phyloP scores from a whole-genome alignment of 2,888 invertebrate species.

The Isoperla grammatica region DNA sequence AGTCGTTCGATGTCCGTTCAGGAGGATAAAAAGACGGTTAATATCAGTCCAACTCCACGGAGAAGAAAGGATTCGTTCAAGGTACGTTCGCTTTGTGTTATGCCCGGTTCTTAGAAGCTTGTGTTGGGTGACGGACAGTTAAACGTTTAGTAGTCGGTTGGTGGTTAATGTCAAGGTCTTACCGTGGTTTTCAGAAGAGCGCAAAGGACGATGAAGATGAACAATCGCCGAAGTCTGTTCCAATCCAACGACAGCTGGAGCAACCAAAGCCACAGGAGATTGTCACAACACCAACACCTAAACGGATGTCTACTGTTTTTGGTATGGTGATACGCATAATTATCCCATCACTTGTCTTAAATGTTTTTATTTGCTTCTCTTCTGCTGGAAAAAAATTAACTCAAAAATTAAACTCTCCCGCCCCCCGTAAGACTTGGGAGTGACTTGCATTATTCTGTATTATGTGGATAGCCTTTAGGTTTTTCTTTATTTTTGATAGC shows the following conservation, averaged over 20 bases:
- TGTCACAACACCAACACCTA: constrained; percentile 57
- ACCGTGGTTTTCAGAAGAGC: not conserved
- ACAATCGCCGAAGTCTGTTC: constrained; percentile 33
- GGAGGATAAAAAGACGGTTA: constrained; percentile 39
- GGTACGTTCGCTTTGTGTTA: not conserved
- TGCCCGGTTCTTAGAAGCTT: not conserved
- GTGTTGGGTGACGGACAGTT: not conserved
- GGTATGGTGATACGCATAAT: too few species aligned
- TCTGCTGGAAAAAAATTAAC: too few species aligned
- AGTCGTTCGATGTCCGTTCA: constrained; percentile 63
- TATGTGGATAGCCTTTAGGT: too few species aligned
- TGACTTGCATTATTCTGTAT: too few species aligned
- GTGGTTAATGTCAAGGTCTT: not conserved
- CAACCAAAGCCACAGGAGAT: constrained; percentile 42
- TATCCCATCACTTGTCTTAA: too few species aligned
- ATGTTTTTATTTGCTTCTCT: too few species aligned
- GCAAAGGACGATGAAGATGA: constrained; percentile 44
- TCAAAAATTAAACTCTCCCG: too few species aligned
- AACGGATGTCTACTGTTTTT: constrained; percentile 80
- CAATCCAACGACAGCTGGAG: constrained; percentile 47
- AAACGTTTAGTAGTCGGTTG: not conserved
- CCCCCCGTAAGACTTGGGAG: too few species aligned
- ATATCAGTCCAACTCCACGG: constrained; percentile 50
- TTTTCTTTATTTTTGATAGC: too few species aligned
- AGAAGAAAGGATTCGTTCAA: constrained; percentile 36